Percentiles rank a stretch among this genome's conserved stretches.
Evolutionary conservation across 1,140 invertebrate species (phyloP).

Genomic region (Pissodes strobi): DNA sequence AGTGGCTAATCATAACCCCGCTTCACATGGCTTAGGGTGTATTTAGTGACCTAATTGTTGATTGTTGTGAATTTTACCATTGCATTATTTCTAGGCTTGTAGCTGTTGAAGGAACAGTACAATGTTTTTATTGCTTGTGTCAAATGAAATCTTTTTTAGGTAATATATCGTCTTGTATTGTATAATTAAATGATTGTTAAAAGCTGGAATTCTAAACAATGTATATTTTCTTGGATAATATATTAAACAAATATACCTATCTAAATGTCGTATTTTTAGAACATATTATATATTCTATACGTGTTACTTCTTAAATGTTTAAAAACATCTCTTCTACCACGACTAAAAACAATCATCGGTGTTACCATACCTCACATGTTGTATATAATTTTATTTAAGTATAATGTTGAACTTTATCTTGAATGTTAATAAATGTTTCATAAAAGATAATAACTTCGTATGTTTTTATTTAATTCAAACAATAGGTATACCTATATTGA

Average conservation of each 20-base stretch:
- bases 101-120: too few species aligned
- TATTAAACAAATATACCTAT: background rate
- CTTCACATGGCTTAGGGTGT: too few species aligned
- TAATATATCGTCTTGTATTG: conserved; percentile 21
- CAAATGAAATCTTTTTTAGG: too few species aligned
- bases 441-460: conserved; percentile 23
- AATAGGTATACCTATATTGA: too few species aligned
- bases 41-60: too few species aligned
- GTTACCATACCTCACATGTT: background rate
- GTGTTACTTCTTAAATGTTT: conserved; percentile 27
- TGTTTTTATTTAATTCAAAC: too few species aligned
- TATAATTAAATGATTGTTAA: conserved; percentile 18
- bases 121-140: too few species aligned
- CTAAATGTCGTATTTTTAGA: conserved; percentile 30
- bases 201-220: conserved; percentile 50
- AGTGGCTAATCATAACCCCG: too few species aligned
- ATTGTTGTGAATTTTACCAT: too few species aligned
- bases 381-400: conserved; percentile 9
- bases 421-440: conserved; percentile 37
- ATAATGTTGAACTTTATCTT: conserved; percentile 21
- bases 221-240: conserved; percentile 43
- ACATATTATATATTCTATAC: conserved; percentile 16
- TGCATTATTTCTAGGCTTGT: too few species aligned
- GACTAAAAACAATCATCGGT: conserved; percentile 20
- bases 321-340: background rate